Base-by-base conservation (phyloP, 2,888 invertebrate species). In the Spodoptera picta region DNA sequence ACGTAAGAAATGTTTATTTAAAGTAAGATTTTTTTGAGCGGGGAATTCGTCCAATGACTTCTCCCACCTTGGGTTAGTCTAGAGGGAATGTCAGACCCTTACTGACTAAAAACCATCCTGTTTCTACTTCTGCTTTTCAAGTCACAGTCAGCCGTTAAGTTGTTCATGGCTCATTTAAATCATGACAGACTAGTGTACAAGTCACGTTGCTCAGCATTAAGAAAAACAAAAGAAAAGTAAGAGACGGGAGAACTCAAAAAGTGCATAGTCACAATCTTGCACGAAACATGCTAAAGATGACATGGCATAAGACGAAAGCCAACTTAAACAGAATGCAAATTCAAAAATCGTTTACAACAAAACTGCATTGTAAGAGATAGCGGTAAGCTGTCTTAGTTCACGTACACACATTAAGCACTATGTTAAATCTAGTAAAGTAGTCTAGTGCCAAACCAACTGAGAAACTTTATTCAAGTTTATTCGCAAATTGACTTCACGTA, bases 401-500 rank as follows among this genome's bases (percentile, higher is more conserved):
- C 83, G 85, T 83, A 83, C 84, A 84, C 81, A 83, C 86, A 85
- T 85, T 87, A 89, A 88, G 87, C 83, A 85, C 84, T 82, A 80
- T 85, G 86, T 87, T 89, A 84, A 86, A 87, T 82, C 84, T 82
- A 80, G 85, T 82, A 87, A 87, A 87, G 70, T 73, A 75, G 81
- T 78, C 73, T 73, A 84, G 83, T 86, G 86, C 85, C 89, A 86
- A 79, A 87, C 89, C 89, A 90, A 92, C 91, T 88, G 87, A 83
- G 81, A 84, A 92, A 93, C 85, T 93, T 94, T 92, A 90, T 92
- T 94, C 92, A 92, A 93, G 85, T 93, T 94, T 92, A 90, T 92
- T 94, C 92, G 88, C 93, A 94, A 94, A 94, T 94, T 93, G 94
- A 94, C 93, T 93, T 83, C 92, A 90, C 92, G 93, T 93, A 92